These are phyloP conservation scores for Probosciger aterrimus DNA, from an alignment of 2,113 vertebrate genomes.

Conservation along the genomic window DNA sequence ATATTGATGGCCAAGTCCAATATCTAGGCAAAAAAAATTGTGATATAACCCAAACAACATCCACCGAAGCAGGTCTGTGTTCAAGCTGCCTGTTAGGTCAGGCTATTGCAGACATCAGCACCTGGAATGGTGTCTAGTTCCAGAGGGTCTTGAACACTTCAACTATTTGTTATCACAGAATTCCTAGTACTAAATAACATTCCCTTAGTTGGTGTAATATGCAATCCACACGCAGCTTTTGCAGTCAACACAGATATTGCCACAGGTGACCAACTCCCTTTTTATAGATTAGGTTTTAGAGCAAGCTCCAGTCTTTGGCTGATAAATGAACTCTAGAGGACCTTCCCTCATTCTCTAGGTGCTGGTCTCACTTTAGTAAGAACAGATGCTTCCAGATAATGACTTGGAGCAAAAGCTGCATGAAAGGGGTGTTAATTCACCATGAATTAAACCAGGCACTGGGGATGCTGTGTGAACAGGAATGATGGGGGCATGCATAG, in stretches of 20 bases:
- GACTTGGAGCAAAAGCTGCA: conserved; percentile 56
- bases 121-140: background rate
- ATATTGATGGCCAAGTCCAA: background rate
- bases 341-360: background rate
- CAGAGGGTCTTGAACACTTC: background rate
- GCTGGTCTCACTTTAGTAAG: background rate
- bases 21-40: background rate
- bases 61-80: background rate
- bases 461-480: conserved; percentile 72
- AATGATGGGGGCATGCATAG: conserved; percentile 66
- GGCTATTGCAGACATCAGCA: background rate
- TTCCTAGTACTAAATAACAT: rapidly evolving
- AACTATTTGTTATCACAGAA: background rate
- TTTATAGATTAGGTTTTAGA: background rate
- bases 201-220: background rate
- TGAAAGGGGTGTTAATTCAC: conserved; percentile 69
- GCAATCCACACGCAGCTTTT: background rate
- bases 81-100: background rate
- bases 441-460: conserved; percentile 71
- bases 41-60: background rate
- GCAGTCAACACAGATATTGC: background rate
- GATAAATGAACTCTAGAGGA: background rate
- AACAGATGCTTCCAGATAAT: conserved; percentile 9
- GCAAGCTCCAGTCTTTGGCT: background rate
- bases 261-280: background rate